These are phyloP conservation scores for Sylvia atricapilla DNA, from an alignment of 2,113 vertebrate genomes.

Conservation along the genomic window DNA sequence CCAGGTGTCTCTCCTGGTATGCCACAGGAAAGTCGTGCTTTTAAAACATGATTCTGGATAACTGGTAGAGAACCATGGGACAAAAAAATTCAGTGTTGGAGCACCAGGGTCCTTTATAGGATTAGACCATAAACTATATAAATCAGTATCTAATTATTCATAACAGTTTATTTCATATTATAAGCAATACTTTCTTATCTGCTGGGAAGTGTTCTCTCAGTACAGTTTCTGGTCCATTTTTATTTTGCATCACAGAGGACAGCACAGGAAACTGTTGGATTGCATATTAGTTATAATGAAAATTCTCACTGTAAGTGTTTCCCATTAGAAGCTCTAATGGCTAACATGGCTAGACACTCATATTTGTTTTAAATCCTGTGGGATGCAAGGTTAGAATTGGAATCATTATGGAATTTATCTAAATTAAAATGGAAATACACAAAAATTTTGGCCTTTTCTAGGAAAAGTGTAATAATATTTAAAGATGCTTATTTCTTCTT, in stretches of 20 bases:
- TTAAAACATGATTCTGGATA: background rate
- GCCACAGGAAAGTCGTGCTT: fast-evolving
- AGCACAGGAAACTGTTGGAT: background rate
- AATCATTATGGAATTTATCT: background rate
- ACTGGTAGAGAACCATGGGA: background rate
- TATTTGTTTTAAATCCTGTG: background rate
- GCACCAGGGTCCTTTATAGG: background rate
- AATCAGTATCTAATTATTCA: background rate
- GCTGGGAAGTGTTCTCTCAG: background rate
- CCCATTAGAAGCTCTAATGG: conserved; percentile 4
- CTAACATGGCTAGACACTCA: background rate
- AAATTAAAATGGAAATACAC: background rate
- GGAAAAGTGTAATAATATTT: background rate
- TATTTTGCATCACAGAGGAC: background rate
- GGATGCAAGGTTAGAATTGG: background rate
- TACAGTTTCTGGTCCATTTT: conserved; percentile 12
- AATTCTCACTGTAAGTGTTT: conserved; percentile 7
- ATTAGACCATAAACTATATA: background rate
- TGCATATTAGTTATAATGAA: background rate
- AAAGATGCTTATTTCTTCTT: background rate
- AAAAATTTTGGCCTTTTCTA: background rate
- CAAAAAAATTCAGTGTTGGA: background rate
- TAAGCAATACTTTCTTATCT: background rate
- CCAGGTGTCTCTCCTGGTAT: background rate
- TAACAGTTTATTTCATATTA: background rate